Percentiles rank a stretch among this genome's conserved stretches.
phyloP scores from a whole-genome alignment of 2,797 vertebrate species.

The Acanthurus lineatus region DNA sequence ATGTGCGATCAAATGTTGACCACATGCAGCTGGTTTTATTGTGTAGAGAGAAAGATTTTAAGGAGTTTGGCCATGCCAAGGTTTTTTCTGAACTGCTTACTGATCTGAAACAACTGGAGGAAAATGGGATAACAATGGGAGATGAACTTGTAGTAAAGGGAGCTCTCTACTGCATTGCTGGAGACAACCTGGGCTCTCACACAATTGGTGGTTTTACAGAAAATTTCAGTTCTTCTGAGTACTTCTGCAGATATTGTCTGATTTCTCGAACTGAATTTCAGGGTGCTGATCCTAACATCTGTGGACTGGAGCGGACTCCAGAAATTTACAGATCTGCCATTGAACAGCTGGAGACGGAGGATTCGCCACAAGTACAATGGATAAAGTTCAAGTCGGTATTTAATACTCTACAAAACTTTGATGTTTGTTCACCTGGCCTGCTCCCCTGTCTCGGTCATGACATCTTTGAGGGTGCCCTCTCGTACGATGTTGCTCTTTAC shows the following conservation, averaged over 20 bases:
- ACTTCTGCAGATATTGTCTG: slow-evolving; percentile 19
- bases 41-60: slow-evolving; percentile 11
- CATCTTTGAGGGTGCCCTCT: slow-evolving; percentile 34
- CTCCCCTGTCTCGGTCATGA: slow-evolving; percentile 34
- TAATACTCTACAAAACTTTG: slow-evolving; percentile 24
- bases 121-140: slow-evolving; percentile 1
- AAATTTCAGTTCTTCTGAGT: slow-evolving; percentile 2
- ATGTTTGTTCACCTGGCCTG: slow-evolving; percentile 30
- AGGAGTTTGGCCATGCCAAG: not conserved
- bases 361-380: slow-evolving; percentile 1
- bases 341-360: not conserved
- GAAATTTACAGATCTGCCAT: not conserved
- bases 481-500: slow-evolving; percentile 29
- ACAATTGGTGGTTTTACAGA: not conserved
- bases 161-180: not conserved
- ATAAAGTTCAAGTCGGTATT: slow-evolving; percentile 30
- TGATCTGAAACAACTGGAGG: slow-evolving; percentile 12
- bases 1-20: slow-evolving; percentile 18
- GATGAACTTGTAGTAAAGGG: not conserved
- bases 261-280: slow-evolving; percentile 22
- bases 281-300: not conserved
- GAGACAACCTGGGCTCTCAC: not conserved
- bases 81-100: slow-evolving; percentile 11
- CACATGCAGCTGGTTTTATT: slow-evolving; percentile 22
- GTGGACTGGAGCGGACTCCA: not conserved